Evolutionary conservation across 1,140 invertebrate genomes (phyloP), one percentile per base, ranked within the genome.

Genomic region (Dreissena polymorpha): DNA sequence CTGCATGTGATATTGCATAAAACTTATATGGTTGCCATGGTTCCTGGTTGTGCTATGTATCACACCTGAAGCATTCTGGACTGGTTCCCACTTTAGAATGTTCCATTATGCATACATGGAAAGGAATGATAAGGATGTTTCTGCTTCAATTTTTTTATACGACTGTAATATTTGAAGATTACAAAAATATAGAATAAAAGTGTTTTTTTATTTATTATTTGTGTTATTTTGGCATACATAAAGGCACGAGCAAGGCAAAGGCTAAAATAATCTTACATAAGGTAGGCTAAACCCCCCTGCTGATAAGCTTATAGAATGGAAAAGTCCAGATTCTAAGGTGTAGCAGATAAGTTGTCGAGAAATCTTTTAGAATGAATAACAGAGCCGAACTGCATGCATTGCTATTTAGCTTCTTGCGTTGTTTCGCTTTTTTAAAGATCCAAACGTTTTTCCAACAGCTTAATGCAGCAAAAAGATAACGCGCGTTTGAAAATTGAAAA

Each of bases 341-440:
- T 18, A 77, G 67, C 29, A 51, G n/a, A n/a, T 55, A 53, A 77
- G 23, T 10, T 51, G 10, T 5, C 65, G 1, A 63, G 23, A 67
- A 49, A 3, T 53, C 18, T 50, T 76, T 83, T 64, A 83, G 81
- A 68, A 75, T 21, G 65, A 49, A 72, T 70, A 50, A 23, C 27
- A 83, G 81, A 83, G 81, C 81, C 81, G 81, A 69, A 83, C 81
- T 83, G 81, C 81, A 83, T 83, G 81, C 81, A 83, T 83, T 76
- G 67, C 81, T 83, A 64, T 83, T 83, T 70, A 83, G 81, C 64
- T 51, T 69, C 57, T 55, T 83, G 71, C 71, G 67, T 69, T 74
- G 51, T 82, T 78, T 74, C 53, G 29, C 29, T 29, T 82, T 72
- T 72, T 65, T 63, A 71, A 63, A 57, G 60, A 74, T 74, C 25